Conservation (phyloP, 2,113 vertebrate genomes). For the Eidolon helvum region DNA sequence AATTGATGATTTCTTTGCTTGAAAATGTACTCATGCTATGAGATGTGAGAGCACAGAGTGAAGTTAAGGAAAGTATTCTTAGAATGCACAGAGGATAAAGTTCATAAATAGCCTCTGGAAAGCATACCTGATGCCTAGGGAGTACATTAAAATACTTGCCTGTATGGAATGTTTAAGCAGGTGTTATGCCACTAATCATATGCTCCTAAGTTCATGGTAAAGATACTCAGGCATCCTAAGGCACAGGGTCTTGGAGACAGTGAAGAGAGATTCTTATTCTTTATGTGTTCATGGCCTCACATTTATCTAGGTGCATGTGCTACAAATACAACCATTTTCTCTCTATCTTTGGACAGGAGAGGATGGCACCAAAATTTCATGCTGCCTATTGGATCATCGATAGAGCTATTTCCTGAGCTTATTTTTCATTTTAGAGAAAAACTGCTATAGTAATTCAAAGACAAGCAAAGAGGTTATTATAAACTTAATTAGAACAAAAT, state of each 20-base stretch:
- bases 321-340: not conserved
- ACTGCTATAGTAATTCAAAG: not conserved
- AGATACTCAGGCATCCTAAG: not conserved
- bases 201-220: not conserved
- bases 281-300: not conserved
- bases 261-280: not conserved
- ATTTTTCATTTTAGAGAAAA: not conserved
- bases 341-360: not conserved
- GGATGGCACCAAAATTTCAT: not conserved
- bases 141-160: not conserved
- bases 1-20: not conserved
- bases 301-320: not conserved
- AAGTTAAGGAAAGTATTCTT: not conserved
- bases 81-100: not conserved
- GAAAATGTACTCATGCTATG: not conserved
- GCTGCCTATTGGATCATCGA: not conserved
- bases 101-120: not conserved
- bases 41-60: not conserved
- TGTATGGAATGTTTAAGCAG: not conserved
- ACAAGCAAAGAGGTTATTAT: not conserved
- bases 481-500: not conserved
- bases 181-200: not conserved
- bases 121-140: not conserved
- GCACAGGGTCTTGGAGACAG: not conserved
- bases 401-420: not conserved